A percentile compares a stretch with the other conserved stretches of the same genome.
phyloP scores from a whole-genome alignment of 2,888 invertebrate genomes.

The Cosmia trapezina region DNA sequence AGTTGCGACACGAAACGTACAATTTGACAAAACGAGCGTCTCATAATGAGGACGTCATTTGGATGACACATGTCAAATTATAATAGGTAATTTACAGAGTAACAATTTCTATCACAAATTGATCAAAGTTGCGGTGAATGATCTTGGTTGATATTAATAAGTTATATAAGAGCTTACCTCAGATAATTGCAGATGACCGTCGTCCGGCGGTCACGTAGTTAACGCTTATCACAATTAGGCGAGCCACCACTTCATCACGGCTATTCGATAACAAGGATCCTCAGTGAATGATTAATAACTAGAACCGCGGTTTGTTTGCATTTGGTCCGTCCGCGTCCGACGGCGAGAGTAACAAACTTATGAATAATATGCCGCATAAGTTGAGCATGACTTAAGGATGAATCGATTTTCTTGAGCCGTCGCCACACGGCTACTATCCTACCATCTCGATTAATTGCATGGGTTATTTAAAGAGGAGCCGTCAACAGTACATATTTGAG shows the following conservation, averaged over 20 bases:
- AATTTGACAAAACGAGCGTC: conserved; percentile 66
- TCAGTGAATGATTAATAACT: conserved; percentile 86
- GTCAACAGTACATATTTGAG: conserved; percentile 87
- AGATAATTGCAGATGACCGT: conserved; percentile 74
- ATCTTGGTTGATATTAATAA: conserved; percentile 17
- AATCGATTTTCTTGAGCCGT: conserved; percentile 81
- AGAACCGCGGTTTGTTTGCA: conserved; percentile 85
- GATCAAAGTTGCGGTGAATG: background rate
- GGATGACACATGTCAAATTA: conserved; percentile 42
- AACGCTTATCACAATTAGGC: conserved; percentile 84
- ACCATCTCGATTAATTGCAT: conserved; percentile 81
- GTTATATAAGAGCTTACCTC: conserved; percentile 37
- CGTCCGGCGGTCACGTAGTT: conserved; percentile 80
- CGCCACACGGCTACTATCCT: conserved; percentile 69
- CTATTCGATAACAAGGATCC: conserved; percentile 84
- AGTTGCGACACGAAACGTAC: conserved; percentile 66
- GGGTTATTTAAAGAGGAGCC: conserved; percentile 85
- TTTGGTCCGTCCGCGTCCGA: conserved; percentile 81
- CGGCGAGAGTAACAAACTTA: conserved; percentile 83
- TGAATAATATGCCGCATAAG: conserved; percentile 85
- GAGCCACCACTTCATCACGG: conserved; percentile 85
- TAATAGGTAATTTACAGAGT: conserved; percentile 43
- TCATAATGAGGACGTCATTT: conserved; percentile 61
- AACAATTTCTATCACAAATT: conserved; percentile 31
- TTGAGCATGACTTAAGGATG: conserved; percentile 77